phyloP scores from a whole-genome alignment of 2,113 vertebrate species.

The Toxostoma redivivum region DNA sequence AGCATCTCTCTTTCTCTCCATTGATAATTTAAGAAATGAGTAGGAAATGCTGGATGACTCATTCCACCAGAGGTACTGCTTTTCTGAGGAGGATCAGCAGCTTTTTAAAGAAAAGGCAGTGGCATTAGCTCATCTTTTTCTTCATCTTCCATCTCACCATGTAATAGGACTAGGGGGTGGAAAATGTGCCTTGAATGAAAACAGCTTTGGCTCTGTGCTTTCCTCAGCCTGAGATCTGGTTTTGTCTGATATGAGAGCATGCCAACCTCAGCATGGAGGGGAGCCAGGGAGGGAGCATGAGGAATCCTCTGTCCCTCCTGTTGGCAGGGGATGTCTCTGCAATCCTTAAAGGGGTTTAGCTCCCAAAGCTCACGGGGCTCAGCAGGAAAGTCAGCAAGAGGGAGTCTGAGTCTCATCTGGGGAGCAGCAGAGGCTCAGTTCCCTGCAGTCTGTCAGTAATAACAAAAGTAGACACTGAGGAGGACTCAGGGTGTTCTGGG shows the following conservation, averaged over 20 bases:
- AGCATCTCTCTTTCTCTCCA: background rate
- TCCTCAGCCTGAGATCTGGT: background rate
- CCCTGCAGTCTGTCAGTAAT: background rate
- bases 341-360: background rate
- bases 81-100: slow-evolving; percentile 20
- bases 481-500: background rate
- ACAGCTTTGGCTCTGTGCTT: background rate
- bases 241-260: background rate
- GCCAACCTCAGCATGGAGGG: background rate
- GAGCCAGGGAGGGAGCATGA: background rate
- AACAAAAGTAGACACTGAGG: background rate
- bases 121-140: background rate
- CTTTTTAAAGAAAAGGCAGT: slow-evolving; percentile 30
- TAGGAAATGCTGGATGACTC: slow-evolving; percentile 43
- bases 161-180: background rate
- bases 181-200: background rate
- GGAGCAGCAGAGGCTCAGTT: background rate
- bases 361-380: background rate
- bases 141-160: background rate
- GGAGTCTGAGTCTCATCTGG: background rate
- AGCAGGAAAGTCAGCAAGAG: background rate
- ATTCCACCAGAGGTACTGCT: slow-evolving; percentile 27
- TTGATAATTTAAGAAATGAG: slow-evolving; percentile 44
- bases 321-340: background rate
- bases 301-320: background rate